Percentiles rank a stretch among this genome's conserved stretches.
phyloP scores from a whole-genome alignment of 2,113 vertebrate species.

The Pluvianellus socialis region DNA sequence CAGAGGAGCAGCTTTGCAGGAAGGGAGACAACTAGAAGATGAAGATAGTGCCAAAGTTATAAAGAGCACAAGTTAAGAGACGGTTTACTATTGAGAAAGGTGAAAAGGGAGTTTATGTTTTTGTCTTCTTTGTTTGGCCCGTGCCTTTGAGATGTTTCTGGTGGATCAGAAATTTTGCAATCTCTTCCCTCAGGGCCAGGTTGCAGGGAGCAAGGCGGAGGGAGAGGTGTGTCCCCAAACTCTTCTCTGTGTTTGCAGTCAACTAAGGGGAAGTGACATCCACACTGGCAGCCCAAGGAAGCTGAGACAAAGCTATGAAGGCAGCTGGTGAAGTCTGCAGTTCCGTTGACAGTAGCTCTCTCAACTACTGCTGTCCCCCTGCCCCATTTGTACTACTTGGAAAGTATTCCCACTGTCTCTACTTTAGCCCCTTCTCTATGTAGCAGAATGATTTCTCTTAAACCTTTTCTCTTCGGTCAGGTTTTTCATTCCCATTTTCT shows the following conservation, averaged over 20 bases:
- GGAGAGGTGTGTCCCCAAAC: background rate
- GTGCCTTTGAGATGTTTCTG: background rate
- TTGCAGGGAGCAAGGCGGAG: background rate
- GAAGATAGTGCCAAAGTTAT: background rate
- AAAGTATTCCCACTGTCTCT: background rate
- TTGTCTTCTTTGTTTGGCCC: background rate
- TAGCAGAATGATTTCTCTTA: background rate
- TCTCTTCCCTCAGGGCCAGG: background rate
- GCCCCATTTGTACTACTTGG: fast-evolving
- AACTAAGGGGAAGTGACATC: background rate
- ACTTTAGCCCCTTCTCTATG: background rate
- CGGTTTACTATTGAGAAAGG: background rate
- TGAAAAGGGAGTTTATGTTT: background rate
- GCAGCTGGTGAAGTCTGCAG: background rate
- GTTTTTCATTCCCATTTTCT: background rate
- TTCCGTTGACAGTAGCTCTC: fast-evolving
- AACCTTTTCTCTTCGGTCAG: background rate
- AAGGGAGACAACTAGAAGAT: background rate
- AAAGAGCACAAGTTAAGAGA: background rate
- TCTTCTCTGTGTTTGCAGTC: background rate
- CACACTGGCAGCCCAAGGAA: background rate
- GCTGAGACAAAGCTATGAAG: background rate
- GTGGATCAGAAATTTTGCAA: background rate
- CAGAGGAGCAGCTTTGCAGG: background rate
- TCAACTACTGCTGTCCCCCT: background rate